A percentile compares a stretch with the other conserved stretches of the same genome.
These are phyloP conservation scores for Pedetes capensis DNA, from an alignment of 2,113 vertebrate species.

Conservation along the genomic window DNA sequence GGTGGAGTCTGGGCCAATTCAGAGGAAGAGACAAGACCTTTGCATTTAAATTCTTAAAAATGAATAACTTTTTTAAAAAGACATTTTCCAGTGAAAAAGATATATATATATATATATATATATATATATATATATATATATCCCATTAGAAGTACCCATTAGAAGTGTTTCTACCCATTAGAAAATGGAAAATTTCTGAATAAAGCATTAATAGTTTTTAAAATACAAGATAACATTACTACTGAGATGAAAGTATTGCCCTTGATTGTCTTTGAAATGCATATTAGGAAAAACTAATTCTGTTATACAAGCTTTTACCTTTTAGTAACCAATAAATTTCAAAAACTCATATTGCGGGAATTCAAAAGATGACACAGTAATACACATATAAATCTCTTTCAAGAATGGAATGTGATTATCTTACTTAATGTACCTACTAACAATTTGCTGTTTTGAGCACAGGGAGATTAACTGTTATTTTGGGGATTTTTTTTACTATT, in stretches of 20 bases:
- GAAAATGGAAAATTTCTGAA: neutral
- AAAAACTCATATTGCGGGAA: neutral
- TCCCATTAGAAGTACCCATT: too few relatives aligned
- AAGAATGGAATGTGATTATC: neutral
- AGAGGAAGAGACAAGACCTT: neutral
- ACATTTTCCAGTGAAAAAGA: neutral
- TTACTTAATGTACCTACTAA: neutral
- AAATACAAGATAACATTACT: neutral
- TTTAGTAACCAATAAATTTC: neutral
- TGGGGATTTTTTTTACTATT: slow-evolving; percentile 16
- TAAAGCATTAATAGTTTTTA: neutral
- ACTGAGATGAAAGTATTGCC: neutral
- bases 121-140: too few relatives aligned
- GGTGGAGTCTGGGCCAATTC: neutral
- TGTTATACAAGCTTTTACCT: neutral
- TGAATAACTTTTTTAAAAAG: neutral
- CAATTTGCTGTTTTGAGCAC: neutral
- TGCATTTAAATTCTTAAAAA: slow-evolving; percentile 28
- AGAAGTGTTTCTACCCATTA: too few relatives aligned
- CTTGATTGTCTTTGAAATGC: neutral
- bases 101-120: too few relatives aligned
- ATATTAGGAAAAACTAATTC: neutral
- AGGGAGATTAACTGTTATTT: neutral
- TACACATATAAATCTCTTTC: neutral
- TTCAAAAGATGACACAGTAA: neutral